These are phyloP conservation scores for Fopius arisanus DNA, from an alignment of 1,140 invertebrate genomes.

Conservation along the genomic window DNA sequence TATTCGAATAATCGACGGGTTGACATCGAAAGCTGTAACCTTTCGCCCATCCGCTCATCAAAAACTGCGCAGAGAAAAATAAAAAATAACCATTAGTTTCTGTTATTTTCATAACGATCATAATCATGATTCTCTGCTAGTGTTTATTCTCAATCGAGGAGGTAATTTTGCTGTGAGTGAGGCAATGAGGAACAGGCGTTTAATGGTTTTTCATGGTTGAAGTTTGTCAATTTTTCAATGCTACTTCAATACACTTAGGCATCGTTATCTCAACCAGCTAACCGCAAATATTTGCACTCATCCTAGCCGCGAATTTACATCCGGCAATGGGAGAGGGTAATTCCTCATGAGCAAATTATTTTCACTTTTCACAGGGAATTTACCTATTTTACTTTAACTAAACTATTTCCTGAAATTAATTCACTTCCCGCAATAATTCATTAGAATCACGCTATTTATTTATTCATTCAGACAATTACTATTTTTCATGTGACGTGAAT, in stretches of 20 bases:
- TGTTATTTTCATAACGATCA: neutral
- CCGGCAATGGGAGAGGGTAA: neutral
- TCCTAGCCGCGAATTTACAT: neutral
- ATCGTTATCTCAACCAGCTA: neutral
- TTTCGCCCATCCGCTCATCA: conserved; percentile 86
- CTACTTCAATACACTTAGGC: neutral
- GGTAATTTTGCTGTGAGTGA: neutral
- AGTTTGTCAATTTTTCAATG: neutral
- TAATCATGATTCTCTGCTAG: neutral
- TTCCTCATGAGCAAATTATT: neutral
- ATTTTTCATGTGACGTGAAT: too few species aligned
- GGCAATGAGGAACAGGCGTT: neutral
- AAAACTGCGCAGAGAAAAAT: conserved; percentile 69
- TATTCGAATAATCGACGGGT: conserved; percentile 89
- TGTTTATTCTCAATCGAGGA: neutral
- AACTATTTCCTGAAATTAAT: too few species aligned
- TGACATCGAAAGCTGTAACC: conserved; percentile 93
- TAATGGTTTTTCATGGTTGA: neutral
- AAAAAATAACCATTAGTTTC: conserved; percentile 16
- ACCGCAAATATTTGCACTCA: conserved; percentile 11
- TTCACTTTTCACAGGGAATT: neutral
- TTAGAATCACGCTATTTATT: too few species aligned
- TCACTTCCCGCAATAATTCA: too few species aligned
- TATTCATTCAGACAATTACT: too few species aligned
- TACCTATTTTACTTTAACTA: too few species aligned